These are phyloP conservation scores for Amphiprion clarkii DNA, from an alignment of 2,797 vertebrate genomes.

Conservation along the genomic window DNA sequence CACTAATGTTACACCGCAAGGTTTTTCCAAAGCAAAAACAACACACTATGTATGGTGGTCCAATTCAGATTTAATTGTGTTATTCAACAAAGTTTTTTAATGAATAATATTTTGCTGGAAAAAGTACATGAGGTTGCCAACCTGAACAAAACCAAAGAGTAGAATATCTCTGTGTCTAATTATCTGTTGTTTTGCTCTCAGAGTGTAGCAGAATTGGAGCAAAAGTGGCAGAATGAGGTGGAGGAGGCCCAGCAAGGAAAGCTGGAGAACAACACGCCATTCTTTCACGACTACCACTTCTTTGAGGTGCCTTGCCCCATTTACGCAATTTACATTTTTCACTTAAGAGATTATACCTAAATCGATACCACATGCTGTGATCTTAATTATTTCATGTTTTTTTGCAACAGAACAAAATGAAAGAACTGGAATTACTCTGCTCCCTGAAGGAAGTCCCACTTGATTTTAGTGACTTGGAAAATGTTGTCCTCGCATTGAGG, in stretches of 20 bases:
- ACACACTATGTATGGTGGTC: neutral
- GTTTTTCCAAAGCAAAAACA: neutral
- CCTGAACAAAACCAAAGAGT: constrained; percentile 7
- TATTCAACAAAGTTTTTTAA: neutral
- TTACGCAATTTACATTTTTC: constrained; percentile 4
- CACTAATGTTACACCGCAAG: constrained; percentile 22
- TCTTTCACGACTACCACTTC: constrained; percentile 99
- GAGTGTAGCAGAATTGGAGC: constrained; percentile 98
- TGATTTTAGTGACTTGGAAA: constrained; percentile 96
- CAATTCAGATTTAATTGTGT: neutral
- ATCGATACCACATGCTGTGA: neutral
- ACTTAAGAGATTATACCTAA: neutral
- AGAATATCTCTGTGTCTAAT: constrained; percentile 24
- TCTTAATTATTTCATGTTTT: constrained; percentile 21
- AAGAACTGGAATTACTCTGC: constrained; percentile 97
- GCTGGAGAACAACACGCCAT: constrained; percentile 95
- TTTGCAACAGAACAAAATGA: constrained; percentile 93
- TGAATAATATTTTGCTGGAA: constrained; percentile 1
- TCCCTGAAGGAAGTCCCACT: constrained; percentile 96
- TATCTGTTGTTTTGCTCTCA: constrained; percentile 65
- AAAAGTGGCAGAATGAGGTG: constrained; percentile 98
- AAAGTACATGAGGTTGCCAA: neutral
- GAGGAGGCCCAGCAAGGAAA: constrained; percentile 95
- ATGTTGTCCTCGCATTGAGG: constrained; percentile 94
- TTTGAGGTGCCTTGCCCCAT: constrained; percentile 89